These are phyloP conservation scores for Himalopsyche tibetana DNA, from an alignment of 2,888 invertebrate genomes.

Conservation along the genomic window DNA sequence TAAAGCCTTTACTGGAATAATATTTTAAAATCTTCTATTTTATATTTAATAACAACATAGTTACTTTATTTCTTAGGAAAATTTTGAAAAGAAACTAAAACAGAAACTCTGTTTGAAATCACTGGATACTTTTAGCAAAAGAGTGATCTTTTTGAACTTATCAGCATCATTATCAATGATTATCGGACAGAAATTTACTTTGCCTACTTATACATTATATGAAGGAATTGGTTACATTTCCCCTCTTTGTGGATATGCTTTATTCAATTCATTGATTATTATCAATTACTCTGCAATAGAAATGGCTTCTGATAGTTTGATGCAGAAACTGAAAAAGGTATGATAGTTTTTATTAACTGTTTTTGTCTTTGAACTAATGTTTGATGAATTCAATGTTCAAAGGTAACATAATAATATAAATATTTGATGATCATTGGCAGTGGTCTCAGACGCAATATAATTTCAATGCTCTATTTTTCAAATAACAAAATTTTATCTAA, in stretches of 20 bases:
- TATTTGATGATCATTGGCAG: no score
- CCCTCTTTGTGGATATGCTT: conserved; percentile 40
- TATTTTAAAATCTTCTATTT: no score
- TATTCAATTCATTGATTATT: conserved; percentile 51
- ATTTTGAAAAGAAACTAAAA: conserved; percentile 49
- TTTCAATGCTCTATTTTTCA: no score
- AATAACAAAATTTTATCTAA: no score
- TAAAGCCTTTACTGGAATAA: no score
- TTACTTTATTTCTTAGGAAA: conserved; percentile 19
- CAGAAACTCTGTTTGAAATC: conserved; percentile 45
- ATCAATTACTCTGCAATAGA: conserved; percentile 57
- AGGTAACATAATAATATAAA: no score
- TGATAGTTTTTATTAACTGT: background rate
- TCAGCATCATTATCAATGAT: conserved; percentile 44
- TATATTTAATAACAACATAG: no score
- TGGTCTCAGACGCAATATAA: no score
- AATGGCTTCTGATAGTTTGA: conserved; percentile 52
- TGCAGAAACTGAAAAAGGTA: conserved; percentile 56
- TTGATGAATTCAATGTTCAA: background rate
- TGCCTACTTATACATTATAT: conserved; percentile 58
- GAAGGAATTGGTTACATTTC: conserved; percentile 59
- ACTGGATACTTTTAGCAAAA: conserved; percentile 45
- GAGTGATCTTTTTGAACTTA: conserved; percentile 49
- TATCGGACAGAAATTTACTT: conserved; percentile 55
- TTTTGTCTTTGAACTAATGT: no score